Percentiles rank a stretch among this genome's conserved stretches.
Evolutionary conservation across 2,888 invertebrate genomes (phyloP).

Genomic region (Microdon myrmicae): DNA sequence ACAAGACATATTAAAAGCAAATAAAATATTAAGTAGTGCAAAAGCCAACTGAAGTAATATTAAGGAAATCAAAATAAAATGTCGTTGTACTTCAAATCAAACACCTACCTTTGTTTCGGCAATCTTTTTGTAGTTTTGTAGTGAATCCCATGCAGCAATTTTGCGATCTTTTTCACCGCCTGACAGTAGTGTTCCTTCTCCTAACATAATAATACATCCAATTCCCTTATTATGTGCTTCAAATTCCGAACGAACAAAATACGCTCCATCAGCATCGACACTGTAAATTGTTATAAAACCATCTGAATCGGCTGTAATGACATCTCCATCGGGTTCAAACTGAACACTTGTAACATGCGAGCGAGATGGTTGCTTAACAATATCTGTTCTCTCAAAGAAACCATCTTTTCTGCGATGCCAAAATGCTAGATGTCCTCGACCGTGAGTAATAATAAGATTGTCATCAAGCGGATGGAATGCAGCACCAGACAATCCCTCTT

Average conservation of each 20-base stretch:
- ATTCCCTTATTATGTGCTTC: slow-evolving; percentile 90
- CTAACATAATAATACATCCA: slow-evolving; percentile 86
- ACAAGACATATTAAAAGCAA: too few species aligned
- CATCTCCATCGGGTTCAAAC: slow-evolving; percentile 91
- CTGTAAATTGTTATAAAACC: slow-evolving; percentile 92
- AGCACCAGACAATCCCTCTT: slow-evolving; percentile 88
- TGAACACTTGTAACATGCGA: slow-evolving; percentile 88
- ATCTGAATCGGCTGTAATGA: slow-evolving; percentile 91
- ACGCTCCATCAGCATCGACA: slow-evolving; percentile 88
- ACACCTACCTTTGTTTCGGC: slow-evolving; percentile 84
- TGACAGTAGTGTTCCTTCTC: slow-evolving; percentile 89
- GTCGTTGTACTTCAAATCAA: too few species aligned
- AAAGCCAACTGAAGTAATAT: too few species aligned
- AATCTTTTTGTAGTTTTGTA: slow-evolving; percentile 89
- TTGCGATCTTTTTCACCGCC: slow-evolving; percentile 91
- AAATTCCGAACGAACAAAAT: slow-evolving; percentile 88
- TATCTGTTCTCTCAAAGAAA: slow-evolving; percentile 88
- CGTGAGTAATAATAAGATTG: slow-evolving; percentile 89
- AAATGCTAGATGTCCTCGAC: slow-evolving; percentile 89
- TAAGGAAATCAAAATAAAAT: too few species aligned
- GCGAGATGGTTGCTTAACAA: slow-evolving; percentile 88
- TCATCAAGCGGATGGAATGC: slow-evolving; percentile 93
- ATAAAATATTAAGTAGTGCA: too few species aligned
- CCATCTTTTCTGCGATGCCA: slow-evolving; percentile 93
- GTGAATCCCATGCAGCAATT: slow-evolving; percentile 91